Evolutionary conservation across 1,140 invertebrate genomes (phyloP).

Genomic region (Drosophila sp.): DNA sequence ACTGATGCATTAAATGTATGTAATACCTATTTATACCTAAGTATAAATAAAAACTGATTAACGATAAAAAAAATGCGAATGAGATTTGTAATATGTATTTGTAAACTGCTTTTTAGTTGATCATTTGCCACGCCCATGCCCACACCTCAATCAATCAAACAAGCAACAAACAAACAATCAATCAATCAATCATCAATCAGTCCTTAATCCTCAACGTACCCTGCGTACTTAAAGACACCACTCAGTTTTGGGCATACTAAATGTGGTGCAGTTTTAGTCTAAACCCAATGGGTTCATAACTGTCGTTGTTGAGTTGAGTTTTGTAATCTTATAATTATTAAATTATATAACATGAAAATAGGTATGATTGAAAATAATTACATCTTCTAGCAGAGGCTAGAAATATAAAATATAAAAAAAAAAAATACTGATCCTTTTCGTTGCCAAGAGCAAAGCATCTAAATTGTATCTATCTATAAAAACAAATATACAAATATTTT

Average conservation of each 20-base stretch:
- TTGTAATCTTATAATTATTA: conserved; percentile 61
- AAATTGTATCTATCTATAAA: conserved; percentile 53
- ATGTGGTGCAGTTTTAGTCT: conserved; percentile 57
- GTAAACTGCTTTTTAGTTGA: conserved; percentile 29
- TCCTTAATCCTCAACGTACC: conserved; percentile 23
- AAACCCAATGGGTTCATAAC: conserved; percentile 79
- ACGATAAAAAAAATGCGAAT: conserved; percentile 37
- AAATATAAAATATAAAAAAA: not conserved
- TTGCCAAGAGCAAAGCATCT: conserved; percentile 42
- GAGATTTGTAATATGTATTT: conserved; percentile 59
- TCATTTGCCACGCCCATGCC: conserved; percentile 8
- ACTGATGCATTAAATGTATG: conserved; percentile 44
- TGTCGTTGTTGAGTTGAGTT: conserved; percentile 72
- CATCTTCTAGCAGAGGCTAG: conserved; percentile 1
- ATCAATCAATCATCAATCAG: conserved; percentile 5
- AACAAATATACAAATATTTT: conserved; percentile 45
- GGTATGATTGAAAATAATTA: conserved; percentile 16
- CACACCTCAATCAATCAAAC: not conserved
- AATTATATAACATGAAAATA: conserved; percentile 31
- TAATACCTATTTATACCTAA: conserved; percentile 43
- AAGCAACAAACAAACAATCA: conserved; percentile 3
- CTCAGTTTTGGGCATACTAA: conserved; percentile 23
- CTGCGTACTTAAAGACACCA: conserved; percentile 68
- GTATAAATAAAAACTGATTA: conserved; percentile 24
- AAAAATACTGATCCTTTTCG: not conserved